These are phyloP conservation scores for Diloba caeruleocephala DNA, from an alignment of 2,888 invertebrate species.

Conservation along the genomic window DNA sequence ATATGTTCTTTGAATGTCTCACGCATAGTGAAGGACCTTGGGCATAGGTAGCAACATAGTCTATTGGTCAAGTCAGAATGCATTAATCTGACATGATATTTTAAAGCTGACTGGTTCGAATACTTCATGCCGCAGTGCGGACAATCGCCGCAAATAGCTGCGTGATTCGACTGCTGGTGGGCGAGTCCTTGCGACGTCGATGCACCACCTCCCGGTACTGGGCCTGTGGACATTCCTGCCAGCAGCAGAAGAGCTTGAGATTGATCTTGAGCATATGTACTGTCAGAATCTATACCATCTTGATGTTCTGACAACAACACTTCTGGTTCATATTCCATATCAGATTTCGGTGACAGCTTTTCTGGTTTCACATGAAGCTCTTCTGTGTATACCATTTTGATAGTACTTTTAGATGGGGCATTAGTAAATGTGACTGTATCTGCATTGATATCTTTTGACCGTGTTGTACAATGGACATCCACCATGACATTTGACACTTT, in stretches of 20 bases:
- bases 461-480: conserved; percentile 67
- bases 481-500: conserved; percentile 70
- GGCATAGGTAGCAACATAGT: conserved; percentile 92
- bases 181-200: conserved; percentile 80
- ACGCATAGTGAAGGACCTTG: conserved; percentile 91
- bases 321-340: conserved; percentile 85
- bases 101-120: conserved; percentile 92
- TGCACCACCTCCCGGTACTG: conserved; percentile 71
- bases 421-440: conserved; percentile 70
- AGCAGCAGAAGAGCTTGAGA: conserved; percentile 78
- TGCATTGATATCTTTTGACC: conserved; percentile 73
- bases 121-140: conserved; percentile 92
- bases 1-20: conserved; percentile 92
- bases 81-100: conserved; percentile 91
- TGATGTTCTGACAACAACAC: conserved; percentile 83
- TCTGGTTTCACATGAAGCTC: conserved; percentile 80
- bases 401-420: conserved; percentile 74
- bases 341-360: conserved; percentile 83
- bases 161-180: conserved; percentile 84
- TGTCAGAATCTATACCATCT: conserved; percentile 77
- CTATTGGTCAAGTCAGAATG: conserved; percentile 92
- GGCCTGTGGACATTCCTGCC: conserved; percentile 80
- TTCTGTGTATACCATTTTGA: conserved; percentile 68
- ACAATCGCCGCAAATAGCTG: conserved; percentile 90
- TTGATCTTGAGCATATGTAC: conserved; percentile 74